Evolutionary conservation across 2,888 invertebrate species (phyloP), one percentile per base, ranked within the genome.

Genomic region (Dryadula phaetusa): DNA sequence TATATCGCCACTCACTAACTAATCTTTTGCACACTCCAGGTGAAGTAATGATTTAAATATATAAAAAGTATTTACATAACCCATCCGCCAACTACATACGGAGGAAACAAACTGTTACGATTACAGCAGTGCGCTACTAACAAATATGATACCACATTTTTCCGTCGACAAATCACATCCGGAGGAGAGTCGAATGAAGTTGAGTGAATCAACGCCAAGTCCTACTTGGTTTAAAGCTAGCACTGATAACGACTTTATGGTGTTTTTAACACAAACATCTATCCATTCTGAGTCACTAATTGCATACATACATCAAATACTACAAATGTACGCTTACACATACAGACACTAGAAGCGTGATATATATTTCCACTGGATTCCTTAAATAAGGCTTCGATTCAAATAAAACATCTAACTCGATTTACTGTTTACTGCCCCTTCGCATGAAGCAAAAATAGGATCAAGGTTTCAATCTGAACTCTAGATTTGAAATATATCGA

Each of bases 91-190:
- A 79, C 79, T 74, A 78, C 78, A 84, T 81, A 84, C 79, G 85
- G 83, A 87, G 89, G 89, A 88, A 88, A 87, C 87, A 87, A 80
- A 86, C 87, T 88, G 88, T 81, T 82, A 80, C 81, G 86, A 85
- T 85, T 86, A 85, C 82, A 83, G 81, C 81, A 81, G 81, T 82
- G 80, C 79, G 78, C 80, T 83, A 82, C 85, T 82, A 80, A 79
- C 85, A 81, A 82, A 83, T 76, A 84, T 83, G 90, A 92, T 91
- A 88, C 86, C 85, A 88, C 90, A 89, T 88, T 87, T 88, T 90
- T 88, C 84, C 84, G 85, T 87, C 89, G 89, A 88, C 91, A 90
- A 91, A 91, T 90, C 92, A 90, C 88, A 92, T 92, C 92, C 92
- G 92, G 88, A 88, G 87, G 79, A 82, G 83, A 84, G 80, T 71